Evolutionary conservation across 2,888 invertebrate genomes (phyloP).

Genomic region (Rhimphoctona megacephalus): DNA sequence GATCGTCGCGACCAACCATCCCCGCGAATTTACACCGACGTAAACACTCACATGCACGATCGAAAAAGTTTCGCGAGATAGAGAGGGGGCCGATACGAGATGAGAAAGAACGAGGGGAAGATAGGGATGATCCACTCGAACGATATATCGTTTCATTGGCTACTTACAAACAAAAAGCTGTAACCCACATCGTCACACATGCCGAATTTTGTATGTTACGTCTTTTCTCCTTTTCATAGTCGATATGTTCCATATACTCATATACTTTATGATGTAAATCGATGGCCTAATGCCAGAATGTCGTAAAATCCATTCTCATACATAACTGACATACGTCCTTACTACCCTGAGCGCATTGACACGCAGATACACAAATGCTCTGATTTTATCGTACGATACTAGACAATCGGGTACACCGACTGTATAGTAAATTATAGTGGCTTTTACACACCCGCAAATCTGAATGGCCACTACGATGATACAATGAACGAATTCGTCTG

Average conservation of each 20-base stretch:
- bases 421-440: constrained; percentile 15
- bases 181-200: background rate
- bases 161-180: constrained; percentile 12
- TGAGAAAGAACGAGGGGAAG: constrained; percentile 34
- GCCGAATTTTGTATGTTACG: background rate
- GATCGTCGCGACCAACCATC: constrained; percentile 55
- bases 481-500: constrained; percentile 36
- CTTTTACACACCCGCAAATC: constrained; percentile 49
- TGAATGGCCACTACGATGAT: constrained; percentile 60
- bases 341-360: background rate
- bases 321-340: background rate
- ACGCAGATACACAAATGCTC: constrained; percentile 26
- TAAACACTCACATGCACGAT: constrained; percentile 1
- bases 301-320: background rate
- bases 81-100: constrained; percentile 31
- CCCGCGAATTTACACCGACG: constrained; percentile 39
- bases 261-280: constrained; percentile 24
- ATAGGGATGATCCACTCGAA: constrained; percentile 27
- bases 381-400: constrained; percentile 53
- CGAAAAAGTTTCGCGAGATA: constrained; percentile 35
- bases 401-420: constrained; percentile 50
- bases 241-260: constrained; percentile 17
- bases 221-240: background rate
- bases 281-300: constrained; percentile 18
- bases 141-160: constrained; percentile 27